phyloP scores from a whole-genome alignment of 92 coral and sea anemone species.

The Parazoanthus darwini region DNA sequence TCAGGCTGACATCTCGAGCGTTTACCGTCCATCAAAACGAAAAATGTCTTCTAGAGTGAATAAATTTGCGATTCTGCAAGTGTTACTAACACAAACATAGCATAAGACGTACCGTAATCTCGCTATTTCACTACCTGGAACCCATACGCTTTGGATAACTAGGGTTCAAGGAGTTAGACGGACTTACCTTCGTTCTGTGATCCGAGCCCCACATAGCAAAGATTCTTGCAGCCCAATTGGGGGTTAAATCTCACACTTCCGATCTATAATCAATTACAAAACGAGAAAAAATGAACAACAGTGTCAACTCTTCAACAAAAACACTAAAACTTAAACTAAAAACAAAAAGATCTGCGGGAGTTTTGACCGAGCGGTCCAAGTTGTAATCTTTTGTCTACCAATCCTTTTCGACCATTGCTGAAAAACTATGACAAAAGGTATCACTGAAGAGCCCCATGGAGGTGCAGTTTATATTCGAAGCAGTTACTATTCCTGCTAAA shows the following conservation, averaged over 20 bases:
- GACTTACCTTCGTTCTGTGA: slow-evolving; percentile 53
- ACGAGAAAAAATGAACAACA: not conserved
- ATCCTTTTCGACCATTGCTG: no score
- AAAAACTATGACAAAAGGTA: not conserved
- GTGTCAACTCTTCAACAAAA: not conserved
- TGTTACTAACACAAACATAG: not conserved
- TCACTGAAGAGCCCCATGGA: not conserved
- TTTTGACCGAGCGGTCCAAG: no score
- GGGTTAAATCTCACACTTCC: slow-evolving; percentile 90
- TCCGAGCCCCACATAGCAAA: slow-evolving; percentile 82
- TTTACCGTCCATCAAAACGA: no score
- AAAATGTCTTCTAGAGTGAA: no score
- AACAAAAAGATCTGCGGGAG: not conserved
- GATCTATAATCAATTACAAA: slow-evolving; percentile 51
- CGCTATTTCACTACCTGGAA: not conserved
- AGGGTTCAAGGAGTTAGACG: not conserved
- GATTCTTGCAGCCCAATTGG: slow-evolving; percentile 61
- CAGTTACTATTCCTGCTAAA: no score
- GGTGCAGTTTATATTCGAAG: not conserved
- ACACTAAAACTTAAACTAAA: no score
- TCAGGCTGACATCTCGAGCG: no score
- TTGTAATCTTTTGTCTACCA: no score
- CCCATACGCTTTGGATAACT: not conserved
- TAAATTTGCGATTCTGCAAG: not conserved
- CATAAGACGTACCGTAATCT: not conserved